Conservation (phyloP, 2,797 vertebrate species). For the Steatocranus sp. region DNA sequence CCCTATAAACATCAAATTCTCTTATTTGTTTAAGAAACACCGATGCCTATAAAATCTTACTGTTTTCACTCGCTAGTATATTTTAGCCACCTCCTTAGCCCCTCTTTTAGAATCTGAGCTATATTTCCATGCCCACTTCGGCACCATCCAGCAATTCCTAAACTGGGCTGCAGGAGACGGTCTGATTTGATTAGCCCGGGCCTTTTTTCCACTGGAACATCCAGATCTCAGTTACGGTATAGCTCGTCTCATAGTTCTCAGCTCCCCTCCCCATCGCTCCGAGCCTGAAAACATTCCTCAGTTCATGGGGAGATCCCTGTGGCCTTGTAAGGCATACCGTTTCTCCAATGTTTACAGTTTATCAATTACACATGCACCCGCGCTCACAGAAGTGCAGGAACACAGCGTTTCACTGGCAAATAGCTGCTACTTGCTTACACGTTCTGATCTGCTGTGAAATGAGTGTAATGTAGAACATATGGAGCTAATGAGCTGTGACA, state of each 20-base stretch:
- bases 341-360: constrained; percentile 74
- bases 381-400: constrained; percentile 24
- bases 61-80: not conserved
- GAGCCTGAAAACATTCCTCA: constrained; percentile 66
- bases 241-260: constrained; percentile 25
- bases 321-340: constrained; percentile 77
- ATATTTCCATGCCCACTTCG: not conserved
- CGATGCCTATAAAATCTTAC: not conserved
- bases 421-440: constrained; percentile 2
- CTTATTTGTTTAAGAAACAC: not conserved
- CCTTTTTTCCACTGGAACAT: constrained; percentile 62
- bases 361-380: constrained; percentile 48
- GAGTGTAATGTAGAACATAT: constrained; percentile 20
- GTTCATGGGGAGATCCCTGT: constrained; percentile 71
- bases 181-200: constrained; percentile 42
- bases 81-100: not conserved
- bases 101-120: not conserved
- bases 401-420: constrained; percentile 44
- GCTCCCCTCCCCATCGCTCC: constrained; percentile 21
- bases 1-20: not conserved
- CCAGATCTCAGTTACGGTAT: constrained; percentile 37
- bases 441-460: constrained; percentile 16
- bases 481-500: not conserved
- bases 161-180: constrained; percentile 23
- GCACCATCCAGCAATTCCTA: constrained; percentile 21